Percentiles rank a stretch among this genome's conserved stretches.
Conservation (phyloP, 2,113 vertebrate species). For the Mustelus asterias region DNA sequence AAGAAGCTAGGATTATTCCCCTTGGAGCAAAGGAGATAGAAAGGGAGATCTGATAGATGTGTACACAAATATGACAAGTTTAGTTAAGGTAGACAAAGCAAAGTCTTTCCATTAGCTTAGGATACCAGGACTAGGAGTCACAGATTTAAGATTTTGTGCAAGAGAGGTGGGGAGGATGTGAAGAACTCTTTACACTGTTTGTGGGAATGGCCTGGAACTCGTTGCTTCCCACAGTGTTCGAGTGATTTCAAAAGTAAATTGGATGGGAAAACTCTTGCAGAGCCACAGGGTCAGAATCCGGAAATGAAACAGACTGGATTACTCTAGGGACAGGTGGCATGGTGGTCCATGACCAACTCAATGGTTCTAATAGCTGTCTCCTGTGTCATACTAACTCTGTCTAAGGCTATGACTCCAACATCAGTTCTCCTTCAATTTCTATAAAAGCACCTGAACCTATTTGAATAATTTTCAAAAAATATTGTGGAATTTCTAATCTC, state of each 20-base stretch:
- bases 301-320: neutral
- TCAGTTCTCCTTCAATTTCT: neutral
- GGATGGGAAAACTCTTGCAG: neutral
- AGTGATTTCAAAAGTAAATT: neutral
- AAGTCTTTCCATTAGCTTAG: neutral
- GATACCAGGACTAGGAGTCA: no score
- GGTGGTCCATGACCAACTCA: neutral
- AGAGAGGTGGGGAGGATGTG: neutral
- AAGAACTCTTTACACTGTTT: neutral
- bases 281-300: neutral
- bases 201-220: neutral
- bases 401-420: neutral
- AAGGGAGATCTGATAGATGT: neutral
- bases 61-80: neutral
- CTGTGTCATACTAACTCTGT: no score
- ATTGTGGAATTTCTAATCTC: neutral
- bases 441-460: no score
- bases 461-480: neutral
- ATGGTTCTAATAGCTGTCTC: neutral
- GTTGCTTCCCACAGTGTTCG: neutral
- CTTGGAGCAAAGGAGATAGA: neutral
- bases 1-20: neutral
- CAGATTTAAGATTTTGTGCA: neutral
- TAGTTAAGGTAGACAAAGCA: neutral
- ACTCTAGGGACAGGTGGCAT: neutral